Conservation (phyloP, 2,888 invertebrate species). For the Brachylomia viminalis region DNA sequence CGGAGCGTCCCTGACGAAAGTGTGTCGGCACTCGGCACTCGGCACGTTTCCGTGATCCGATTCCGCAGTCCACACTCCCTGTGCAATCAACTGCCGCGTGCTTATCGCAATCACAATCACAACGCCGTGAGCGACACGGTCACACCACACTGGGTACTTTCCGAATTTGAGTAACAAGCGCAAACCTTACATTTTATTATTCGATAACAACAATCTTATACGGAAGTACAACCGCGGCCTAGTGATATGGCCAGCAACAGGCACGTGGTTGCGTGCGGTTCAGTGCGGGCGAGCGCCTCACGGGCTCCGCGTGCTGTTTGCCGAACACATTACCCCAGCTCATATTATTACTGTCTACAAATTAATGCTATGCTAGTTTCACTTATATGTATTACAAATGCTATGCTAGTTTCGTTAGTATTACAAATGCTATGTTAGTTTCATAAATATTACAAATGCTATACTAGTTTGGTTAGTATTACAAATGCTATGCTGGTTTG, state of each 20-base stretch:
- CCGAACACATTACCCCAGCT: neutral
- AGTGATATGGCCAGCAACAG: neutral
- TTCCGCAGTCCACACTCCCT: neutral
- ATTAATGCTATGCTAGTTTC: neutral
- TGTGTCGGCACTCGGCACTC: slow-evolving; percentile 36
- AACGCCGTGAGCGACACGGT: slow-evolving; percentile 3
- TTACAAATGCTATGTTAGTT: too few relatives aligned
- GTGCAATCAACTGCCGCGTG: neutral
- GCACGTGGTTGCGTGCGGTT: neutral
- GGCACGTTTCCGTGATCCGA: slow-evolving; percentile 50
- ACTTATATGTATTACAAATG: neutral
- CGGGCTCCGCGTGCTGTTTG: neutral
- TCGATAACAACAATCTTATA: slow-evolving; percentile 56
- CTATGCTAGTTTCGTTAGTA: too few relatives aligned
- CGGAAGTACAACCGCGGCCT: slow-evolving; percentile 41
- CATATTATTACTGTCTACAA: neutral
- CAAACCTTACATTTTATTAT: slow-evolving; percentile 52
- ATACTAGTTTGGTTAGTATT: too few relatives aligned
- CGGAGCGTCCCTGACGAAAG: slow-evolving; percentile 48
- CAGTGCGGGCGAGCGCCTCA: neutral
- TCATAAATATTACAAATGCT: too few relatives aligned
- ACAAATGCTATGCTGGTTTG: too few relatives aligned
- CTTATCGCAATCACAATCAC: slow-evolving; percentile 29
- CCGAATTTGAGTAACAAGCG: slow-evolving; percentile 38
- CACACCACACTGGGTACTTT: slow-evolving; percentile 24